These are phyloP conservation scores for Phaetusa simplex DNA, from an alignment of 2,113 vertebrate genomes.

Conservation along the genomic window DNA sequence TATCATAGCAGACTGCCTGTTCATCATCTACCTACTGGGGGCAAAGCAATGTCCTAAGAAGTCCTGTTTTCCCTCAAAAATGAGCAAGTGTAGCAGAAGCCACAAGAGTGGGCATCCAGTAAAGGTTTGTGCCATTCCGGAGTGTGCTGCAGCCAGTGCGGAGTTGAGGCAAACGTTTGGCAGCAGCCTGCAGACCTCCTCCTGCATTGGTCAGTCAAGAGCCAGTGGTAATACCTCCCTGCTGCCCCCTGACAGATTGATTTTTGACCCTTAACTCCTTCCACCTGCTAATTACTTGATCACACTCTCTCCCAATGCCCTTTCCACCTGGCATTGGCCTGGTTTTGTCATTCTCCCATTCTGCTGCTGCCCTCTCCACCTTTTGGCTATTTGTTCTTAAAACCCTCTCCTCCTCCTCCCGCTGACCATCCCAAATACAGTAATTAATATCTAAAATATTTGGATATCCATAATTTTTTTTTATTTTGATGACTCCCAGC, in stretches of 20 bases:
- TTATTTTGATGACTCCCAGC: background rate
- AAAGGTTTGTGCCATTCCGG: background rate
- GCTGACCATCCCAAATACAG: background rate
- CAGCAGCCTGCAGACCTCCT: background rate
- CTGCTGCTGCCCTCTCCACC: background rate
- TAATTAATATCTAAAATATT: background rate
- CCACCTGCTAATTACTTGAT: conserved; percentile 26
- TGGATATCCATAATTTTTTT: background rate
- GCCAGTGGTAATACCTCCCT: background rate
- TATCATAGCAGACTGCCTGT: background rate
- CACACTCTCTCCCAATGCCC: background rate
- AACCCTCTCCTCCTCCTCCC: background rate
- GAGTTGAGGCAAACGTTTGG: background rate
- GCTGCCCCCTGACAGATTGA: background rate
- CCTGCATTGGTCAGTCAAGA: background rate
- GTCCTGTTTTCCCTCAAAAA: background rate
- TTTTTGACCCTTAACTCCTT: conserved; percentile 23
- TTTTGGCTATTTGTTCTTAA: conserved; percentile 1
- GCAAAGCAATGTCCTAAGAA: background rate
- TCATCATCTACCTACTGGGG: background rate
- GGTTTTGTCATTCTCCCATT: conserved; percentile 21
- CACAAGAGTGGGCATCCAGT: fast-evolving
- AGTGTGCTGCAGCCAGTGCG: background rate
- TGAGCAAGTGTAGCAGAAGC: background rate
- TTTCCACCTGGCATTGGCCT: background rate